Conservation (phyloP, 2,797 vertebrate genomes). For the Gastrophryne carolinensis region DNA sequence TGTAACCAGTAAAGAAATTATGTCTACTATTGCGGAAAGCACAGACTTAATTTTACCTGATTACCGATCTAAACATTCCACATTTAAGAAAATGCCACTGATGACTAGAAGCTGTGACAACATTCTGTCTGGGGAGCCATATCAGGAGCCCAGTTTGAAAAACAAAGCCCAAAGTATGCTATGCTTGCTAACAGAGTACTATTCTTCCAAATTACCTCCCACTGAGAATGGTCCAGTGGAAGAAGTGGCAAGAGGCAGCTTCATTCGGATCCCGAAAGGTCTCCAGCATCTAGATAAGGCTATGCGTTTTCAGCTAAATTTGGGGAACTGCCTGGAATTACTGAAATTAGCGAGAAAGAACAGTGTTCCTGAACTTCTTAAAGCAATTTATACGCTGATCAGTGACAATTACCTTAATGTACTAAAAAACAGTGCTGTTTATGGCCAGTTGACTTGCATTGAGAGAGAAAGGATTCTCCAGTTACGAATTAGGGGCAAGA, state of each 20-base stretch:
- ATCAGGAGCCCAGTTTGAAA: conserved; percentile 37
- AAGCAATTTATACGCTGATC: conserved; percentile 55
- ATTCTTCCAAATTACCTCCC: conserved; percentile 42
- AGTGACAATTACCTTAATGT: conserved; percentile 60
- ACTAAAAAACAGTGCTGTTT: conserved; percentile 55
- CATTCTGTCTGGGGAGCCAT: conserved; percentile 8
- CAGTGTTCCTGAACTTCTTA: conserved; percentile 33
- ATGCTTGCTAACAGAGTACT: conserved; percentile 42
- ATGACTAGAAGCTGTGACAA: neutral
- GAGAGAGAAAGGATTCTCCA: conserved; percentile 56
- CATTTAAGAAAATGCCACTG: neutral
- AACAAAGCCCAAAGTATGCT: conserved; percentile 42
- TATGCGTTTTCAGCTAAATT: conserved; percentile 28
- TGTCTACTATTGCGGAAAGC: conserved; percentile 18
- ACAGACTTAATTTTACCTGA: neutral
- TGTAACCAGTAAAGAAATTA: conserved; percentile 36
- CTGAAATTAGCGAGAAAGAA: conserved; percentile 57
- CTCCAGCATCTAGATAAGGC: neutral
- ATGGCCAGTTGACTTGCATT: conserved; percentile 53
- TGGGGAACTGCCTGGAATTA: conserved; percentile 56
- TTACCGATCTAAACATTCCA: accelerated
- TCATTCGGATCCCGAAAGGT: neutral
- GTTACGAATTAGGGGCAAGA: conserved; percentile 54
- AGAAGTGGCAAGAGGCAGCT: conserved; percentile 29
- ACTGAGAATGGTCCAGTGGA: conserved; percentile 40